Percentiles rank a stretch among this genome's conserved stretches.
Conservation (phyloP, 2,113 vertebrate genomes). For the Aptenodytes patagonicus region DNA sequence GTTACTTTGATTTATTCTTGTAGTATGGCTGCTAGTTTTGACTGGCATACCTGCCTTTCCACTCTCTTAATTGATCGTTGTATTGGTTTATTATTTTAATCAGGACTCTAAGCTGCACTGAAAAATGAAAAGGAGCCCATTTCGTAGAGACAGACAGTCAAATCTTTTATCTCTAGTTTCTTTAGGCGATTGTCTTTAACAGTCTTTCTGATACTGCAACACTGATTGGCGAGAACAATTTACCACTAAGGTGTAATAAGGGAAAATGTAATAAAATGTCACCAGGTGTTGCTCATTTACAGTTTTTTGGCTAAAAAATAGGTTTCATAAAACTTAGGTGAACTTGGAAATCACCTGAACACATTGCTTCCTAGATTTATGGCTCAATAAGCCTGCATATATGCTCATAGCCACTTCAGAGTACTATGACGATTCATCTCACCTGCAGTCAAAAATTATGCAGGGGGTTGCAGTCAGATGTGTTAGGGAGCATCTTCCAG, state of each 20-base stretch:
- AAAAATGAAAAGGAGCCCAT: not conserved
- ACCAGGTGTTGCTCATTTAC: conserved; percentile 45
- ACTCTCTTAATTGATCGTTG: not conserved
- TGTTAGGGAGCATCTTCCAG: not conserved
- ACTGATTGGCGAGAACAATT: conserved; percentile 63
- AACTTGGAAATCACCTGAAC: conserved; percentile 52
- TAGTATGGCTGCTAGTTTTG: not conserved
- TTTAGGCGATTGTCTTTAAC: not conserved
- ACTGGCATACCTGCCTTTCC: not conserved
- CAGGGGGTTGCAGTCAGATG: not conserved
- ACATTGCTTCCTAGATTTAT: conserved; percentile 53
- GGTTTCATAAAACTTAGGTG: conserved; percentile 70
- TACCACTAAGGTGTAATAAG: conserved; percentile 68
- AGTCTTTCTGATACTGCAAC: conserved; percentile 1
- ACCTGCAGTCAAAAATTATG: not conserved
- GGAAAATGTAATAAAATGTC: conserved; percentile 68
- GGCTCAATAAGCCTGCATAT: conserved; percentile 56
- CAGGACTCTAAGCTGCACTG: not conserved
- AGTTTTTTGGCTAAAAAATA: conserved; percentile 73
- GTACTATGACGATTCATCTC: conserved; percentile 1
- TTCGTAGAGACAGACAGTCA: not conserved
- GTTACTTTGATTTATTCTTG: conserved; percentile 1
- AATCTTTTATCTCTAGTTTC: not conserved
- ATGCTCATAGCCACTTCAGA: conserved; percentile 46
- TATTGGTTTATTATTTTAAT: conserved; percentile 24